phyloP scores from a whole-genome alignment of 1,140 invertebrate genomes.

The Bilobella aurantiaca region DNA sequence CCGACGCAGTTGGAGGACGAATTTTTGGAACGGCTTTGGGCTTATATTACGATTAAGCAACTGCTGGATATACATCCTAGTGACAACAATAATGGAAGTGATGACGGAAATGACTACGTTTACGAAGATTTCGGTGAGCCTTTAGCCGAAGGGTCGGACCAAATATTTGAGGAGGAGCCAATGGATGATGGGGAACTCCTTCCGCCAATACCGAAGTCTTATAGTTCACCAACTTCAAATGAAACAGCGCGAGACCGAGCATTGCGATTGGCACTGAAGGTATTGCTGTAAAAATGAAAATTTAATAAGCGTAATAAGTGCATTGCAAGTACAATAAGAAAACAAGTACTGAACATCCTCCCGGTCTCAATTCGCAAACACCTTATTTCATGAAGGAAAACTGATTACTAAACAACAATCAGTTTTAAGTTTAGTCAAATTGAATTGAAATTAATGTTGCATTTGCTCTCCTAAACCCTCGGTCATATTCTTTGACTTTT shows the following conservation, averaged over 20 bases:
- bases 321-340: no score
- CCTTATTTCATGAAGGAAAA: background rate
- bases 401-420: no score
- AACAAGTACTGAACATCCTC: no score
- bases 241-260: conserved; percentile 4
- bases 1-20: conserved; percentile 5
- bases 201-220: background rate
- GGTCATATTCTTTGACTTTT: no score
- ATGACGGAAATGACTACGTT: background rate
- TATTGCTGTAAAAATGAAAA: no score
- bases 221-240: background rate
- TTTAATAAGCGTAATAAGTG: background rate
- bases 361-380: no score
- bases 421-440: no score
- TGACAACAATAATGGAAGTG: background rate
- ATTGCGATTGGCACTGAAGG: conserved; percentile 11
- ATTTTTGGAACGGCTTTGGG: conserved; percentile 54
- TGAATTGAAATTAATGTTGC: no score
- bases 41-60: conserved; percentile 55
- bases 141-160: conserved; percentile 1
- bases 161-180: background rate
- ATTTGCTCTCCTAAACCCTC: no score
- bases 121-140: background rate
- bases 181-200: background rate
- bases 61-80: conserved; percentile 45